A percentile compares a stretch with the other conserved stretches of the same genome.
Evolutionary conservation across 2,113 vertebrate species (phyloP).

Genomic region (Pontoporia blainvillei): DNA sequence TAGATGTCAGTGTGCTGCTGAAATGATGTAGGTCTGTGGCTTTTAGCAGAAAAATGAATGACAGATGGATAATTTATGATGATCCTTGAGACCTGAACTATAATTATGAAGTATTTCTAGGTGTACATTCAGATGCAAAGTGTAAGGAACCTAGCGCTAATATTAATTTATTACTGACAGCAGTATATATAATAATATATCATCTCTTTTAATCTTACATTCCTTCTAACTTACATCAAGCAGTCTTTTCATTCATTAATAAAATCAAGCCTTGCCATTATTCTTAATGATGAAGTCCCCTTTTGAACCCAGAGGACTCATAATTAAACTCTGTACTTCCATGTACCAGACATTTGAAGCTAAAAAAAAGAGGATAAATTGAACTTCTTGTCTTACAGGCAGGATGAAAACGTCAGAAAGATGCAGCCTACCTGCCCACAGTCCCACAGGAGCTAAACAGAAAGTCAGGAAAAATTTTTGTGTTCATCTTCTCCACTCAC

Average conservation of each 20-base stretch:
- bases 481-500: neutral
- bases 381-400: slow-evolving; percentile 28
- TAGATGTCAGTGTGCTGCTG: neutral
- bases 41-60: slow-evolving; percentile 55
- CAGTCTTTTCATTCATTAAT: slow-evolving; percentile 70
- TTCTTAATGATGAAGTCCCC: slow-evolving; percentile 62
- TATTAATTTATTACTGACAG: slow-evolving; percentile 74
- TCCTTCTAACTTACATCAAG: slow-evolving; percentile 67
- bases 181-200: slow-evolving; percentile 59
- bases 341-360: slow-evolving; percentile 17
- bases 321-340: slow-evolving; percentile 56
- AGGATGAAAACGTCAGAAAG: neutral
- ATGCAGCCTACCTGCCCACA: neutral
- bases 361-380: neutral
- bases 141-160: slow-evolving; percentile 64
- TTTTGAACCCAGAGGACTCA: slow-evolving; percentile 51
- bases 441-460: neutral
- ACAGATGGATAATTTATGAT: slow-evolving; percentile 64
- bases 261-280: slow-evolving; percentile 72
- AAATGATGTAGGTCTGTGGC: slow-evolving; percentile 21
- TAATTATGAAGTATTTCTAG: slow-evolving; percentile 74
- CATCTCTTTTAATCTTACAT: slow-evolving; percentile 63
- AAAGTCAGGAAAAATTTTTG: neutral
- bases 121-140: slow-evolving; percentile 64
- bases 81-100: slow-evolving; percentile 45